phyloP scores from a whole-genome alignment of 2,797 vertebrate species.

The Neostethus bicornis region DNA sequence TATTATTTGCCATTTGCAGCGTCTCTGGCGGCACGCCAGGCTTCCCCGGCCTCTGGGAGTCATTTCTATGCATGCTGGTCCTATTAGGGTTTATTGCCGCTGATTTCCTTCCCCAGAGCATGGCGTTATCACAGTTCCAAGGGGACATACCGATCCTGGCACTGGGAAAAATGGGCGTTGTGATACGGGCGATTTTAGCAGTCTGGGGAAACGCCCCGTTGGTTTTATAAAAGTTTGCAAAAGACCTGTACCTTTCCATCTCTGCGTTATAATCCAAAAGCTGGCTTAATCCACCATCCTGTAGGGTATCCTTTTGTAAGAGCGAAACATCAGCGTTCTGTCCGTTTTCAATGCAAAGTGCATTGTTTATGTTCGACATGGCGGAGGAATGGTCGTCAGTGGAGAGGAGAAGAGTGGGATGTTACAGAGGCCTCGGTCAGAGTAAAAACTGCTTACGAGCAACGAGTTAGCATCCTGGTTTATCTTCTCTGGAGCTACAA shows the following conservation, averaged over 20 bases:
- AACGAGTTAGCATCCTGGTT: conserved; percentile 80
- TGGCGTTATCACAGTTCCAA: conserved; percentile 96
- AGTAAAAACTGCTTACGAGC: conserved; percentile 75
- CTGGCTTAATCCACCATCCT: conserved; percentile 93
- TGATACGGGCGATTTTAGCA: conserved; percentile 95
- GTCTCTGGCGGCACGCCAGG: conserved; percentile 91
- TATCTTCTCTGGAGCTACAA: conserved; percentile 76
- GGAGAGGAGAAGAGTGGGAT: conserved; percentile 61
- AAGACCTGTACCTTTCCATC: conserved; percentile 96
- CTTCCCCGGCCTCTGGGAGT: conserved; percentile 92
- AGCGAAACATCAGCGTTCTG: conserved; percentile 89
- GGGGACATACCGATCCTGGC: conserved; percentile 96
- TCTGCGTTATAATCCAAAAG: conserved; percentile 98
- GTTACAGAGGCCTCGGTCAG: conserved; percentile 68
- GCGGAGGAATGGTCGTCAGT: conserved; percentile 60
- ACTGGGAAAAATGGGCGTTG: conserved; percentile 94
- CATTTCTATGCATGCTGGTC: conserved; percentile 92
- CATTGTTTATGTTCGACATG: conserved; percentile 92
- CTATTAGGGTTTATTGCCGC: conserved; percentile 85
- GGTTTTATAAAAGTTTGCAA: conserved; percentile 96
- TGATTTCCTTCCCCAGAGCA: conserved; percentile 91
- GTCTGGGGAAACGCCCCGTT: conserved; percentile 94
- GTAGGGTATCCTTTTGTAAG: conserved; percentile 94
- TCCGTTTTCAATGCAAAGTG: conserved; percentile 92
- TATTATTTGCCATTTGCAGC: conserved; percentile 97